These are phyloP conservation scores for Ochropleura leucogaster DNA, from an alignment of 2,888 invertebrate species.

Conservation along the genomic window DNA sequence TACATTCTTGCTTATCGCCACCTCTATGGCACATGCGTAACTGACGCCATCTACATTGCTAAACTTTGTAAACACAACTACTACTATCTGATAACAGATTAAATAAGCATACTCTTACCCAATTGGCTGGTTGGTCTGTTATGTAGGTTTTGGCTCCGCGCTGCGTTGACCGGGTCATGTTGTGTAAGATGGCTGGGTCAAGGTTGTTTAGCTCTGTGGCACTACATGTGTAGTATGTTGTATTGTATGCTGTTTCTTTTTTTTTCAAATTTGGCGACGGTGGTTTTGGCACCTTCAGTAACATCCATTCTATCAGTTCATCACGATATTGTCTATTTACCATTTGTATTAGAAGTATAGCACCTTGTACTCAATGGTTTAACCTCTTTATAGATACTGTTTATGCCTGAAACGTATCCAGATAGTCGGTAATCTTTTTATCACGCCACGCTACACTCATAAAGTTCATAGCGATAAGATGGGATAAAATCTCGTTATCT, in stretches of 20 bases:
- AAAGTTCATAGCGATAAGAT: neutral
- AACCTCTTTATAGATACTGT: neutral
- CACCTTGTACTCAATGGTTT: neutral
- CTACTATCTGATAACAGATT: slow-evolving; percentile 22
- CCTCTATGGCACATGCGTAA: no score
- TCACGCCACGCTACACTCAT: neutral
- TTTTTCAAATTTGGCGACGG: neutral
- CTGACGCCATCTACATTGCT: neutral
- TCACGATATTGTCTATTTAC: neutral
- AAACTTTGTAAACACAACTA: slow-evolving; percentile 5
- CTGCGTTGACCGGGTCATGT: slow-evolving; percentile 51
- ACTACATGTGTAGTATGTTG: neutral
- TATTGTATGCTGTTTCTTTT: neutral
- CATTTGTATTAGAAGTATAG: neutral
- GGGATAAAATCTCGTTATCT: slow-evolving; percentile 14
- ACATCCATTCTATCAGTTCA: neutral
- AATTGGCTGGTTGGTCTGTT: slow-evolving; percentile 19
- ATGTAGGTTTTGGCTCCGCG: slow-evolving; percentile 33
- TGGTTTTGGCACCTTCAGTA: neutral
- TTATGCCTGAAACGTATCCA: neutral
- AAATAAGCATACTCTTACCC: slow-evolving; percentile 26
- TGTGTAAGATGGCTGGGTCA: slow-evolving; percentile 47
- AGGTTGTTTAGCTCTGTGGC: slow-evolving; percentile 30
- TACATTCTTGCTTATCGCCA: neutral
- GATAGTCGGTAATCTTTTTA: slow-evolving; percentile 21